A percentile compares a stretch with the other conserved stretches of the same genome.
phyloP scores from a whole-genome alignment of 2,797 vertebrate genomes.

The Pangasius djambal region DNA sequence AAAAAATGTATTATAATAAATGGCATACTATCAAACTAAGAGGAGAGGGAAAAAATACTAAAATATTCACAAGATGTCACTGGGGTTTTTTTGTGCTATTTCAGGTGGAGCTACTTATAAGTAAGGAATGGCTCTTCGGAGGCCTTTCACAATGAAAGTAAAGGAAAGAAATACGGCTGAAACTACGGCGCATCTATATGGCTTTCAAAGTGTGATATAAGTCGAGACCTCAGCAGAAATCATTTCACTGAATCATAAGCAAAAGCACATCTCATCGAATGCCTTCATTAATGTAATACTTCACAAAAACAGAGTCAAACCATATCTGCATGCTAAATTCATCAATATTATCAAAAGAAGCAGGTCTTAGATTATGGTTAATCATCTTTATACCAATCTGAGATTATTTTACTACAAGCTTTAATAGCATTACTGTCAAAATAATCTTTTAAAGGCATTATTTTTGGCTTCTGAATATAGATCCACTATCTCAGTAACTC shows the following conservation, averaged over 20 bases:
- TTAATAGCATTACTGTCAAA: not conserved
- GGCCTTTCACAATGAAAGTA: too few species aligned
- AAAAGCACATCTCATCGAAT: not conserved
- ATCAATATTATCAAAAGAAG: not conserved
- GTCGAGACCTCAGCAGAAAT: not conserved
- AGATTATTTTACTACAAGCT: not conserved
- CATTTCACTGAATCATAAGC: not conserved
- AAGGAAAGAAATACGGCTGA: not conserved
- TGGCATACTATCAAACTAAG: not conserved
- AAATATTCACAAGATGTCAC: not conserved
- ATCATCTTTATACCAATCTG: not conserved
- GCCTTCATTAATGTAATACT: not conserved
- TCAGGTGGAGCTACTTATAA: not conserved
- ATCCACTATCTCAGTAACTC: not conserved
- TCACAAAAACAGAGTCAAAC: not conserved
- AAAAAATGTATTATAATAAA: not conserved
- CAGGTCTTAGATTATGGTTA: not conserved
- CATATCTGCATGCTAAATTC: not conserved
- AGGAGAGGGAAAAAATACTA: not conserved
- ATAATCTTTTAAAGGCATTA: not conserved
- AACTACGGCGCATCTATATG: not conserved
- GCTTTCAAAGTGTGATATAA: not conserved
- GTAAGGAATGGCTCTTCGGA: not conserved
- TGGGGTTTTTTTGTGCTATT: not conserved
- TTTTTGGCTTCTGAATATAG: not conserved